A percentile compares a stretch with the other conserved stretches of the same genome.
phyloP scores from a whole-genome alignment of 2,888 invertebrate species.

The Carcina quercana region DNA sequence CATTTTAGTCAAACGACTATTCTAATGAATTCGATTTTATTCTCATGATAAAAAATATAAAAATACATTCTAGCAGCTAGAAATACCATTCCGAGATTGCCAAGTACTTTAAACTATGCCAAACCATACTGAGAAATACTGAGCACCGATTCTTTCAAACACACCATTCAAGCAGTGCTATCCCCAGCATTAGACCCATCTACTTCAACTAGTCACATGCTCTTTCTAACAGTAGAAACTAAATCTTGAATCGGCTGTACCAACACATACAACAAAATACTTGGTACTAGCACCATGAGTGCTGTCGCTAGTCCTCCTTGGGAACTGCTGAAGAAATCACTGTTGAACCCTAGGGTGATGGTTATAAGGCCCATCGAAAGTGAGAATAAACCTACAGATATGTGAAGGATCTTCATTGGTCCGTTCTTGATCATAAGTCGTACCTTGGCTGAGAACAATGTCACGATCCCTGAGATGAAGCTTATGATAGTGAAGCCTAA shows the following conservation, averaged over 20 bases:
- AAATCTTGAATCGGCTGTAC: conserved; percentile 54
- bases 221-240: conserved; percentile 42
- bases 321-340: conserved; percentile 40
- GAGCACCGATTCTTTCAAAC: not conserved
- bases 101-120: too few species aligned
- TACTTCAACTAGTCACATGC: conserved; percentile 45
- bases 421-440: conserved; percentile 61
- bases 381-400: conserved; percentile 66
- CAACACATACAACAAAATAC: conserved; percentile 43
- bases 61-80: not conserved
- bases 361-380: conserved; percentile 67
- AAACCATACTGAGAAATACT: too few species aligned
- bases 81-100: too few species aligned
- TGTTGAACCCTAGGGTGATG: conserved; percentile 56
- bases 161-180: conserved; percentile 34
- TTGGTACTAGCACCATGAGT: conserved; percentile 45
- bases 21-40: too few species aligned
- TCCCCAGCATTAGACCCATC: conserved; percentile 39
- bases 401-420: conserved; percentile 64
- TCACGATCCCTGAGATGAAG: conserved; percentile 60
- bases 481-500: conserved; percentile 58
- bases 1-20: too few species aligned
- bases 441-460: conserved; percentile 67
- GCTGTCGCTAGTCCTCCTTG: conserved; percentile 45
- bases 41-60: too few species aligned